Evolutionary conservation across 2,888 invertebrate genomes (phyloP).

Genomic region (Lottia gigantea): DNA sequence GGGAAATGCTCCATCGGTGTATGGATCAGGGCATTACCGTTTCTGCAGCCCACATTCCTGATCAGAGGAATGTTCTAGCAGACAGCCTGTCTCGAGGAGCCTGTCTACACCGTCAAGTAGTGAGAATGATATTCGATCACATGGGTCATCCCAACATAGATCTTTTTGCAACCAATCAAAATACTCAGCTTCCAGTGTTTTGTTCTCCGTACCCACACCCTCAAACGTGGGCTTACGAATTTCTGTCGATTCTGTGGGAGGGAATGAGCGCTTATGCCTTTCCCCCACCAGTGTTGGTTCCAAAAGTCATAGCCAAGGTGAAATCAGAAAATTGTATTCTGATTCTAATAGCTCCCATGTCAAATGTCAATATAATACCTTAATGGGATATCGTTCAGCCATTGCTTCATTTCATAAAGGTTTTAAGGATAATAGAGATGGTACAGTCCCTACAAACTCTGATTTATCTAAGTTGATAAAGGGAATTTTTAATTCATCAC

Average conservation of each 20-base stretch:
- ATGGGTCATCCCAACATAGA: not conserved
- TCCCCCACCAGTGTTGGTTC: not conserved
- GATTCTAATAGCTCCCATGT: not conserved
- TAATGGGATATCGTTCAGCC: not conserved
- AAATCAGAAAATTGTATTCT: not conserved
- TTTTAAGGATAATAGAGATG: not conserved
- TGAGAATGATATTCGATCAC: not conserved
- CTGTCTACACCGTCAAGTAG: not conserved
- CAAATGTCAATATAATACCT: not conserved
- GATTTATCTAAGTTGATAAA: not conserved
- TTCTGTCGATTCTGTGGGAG: not conserved
- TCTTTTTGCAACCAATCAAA: not conserved
- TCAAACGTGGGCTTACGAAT: not conserved
- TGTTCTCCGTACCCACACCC: not conserved
- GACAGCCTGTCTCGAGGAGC: not conserved
- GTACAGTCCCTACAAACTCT: not conserved
- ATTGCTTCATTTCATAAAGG: too few species aligned
- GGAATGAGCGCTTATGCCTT: not conserved
- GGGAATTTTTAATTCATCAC: slow-evolving; percentile 1
- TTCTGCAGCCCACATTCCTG: not conserved
- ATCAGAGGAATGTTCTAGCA: not conserved
- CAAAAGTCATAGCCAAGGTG: not conserved
- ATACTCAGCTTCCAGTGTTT: not conserved
- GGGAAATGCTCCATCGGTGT: slow-evolving; percentile 9
- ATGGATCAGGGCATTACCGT: slow-evolving; percentile 1